These are phyloP conservation scores for Chiloscyllium punctatum DNA, from an alignment of 2,797 vertebrate genomes.

Conservation along the genomic window DNA sequence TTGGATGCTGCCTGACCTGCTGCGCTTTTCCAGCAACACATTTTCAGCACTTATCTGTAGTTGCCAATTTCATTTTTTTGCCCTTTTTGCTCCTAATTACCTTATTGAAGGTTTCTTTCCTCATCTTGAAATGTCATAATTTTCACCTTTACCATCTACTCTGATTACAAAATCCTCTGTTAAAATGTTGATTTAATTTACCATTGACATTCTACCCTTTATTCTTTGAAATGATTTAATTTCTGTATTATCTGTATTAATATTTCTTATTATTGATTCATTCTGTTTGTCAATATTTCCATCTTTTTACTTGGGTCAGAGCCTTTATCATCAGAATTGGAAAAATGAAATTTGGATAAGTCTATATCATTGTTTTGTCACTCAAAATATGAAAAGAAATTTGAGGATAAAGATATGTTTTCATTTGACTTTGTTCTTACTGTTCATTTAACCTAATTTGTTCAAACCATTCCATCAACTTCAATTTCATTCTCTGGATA, in stretches of 20 bases:
- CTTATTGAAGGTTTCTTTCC: not conserved
- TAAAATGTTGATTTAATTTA: not conserved
- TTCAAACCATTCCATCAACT: not conserved
- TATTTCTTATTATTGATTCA: not conserved
- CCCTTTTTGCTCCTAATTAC: not conserved
- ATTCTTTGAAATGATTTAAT: not conserved
- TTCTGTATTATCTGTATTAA: not conserved
- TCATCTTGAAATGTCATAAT: not conserved
- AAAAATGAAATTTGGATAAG: not conserved
- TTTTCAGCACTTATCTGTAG: no score
- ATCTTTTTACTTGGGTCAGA: not conserved
- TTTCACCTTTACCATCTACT: not conserved
- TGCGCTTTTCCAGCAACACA: no score
- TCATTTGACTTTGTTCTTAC: no score
- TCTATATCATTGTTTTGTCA: not conserved
- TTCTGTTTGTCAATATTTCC: not conserved
- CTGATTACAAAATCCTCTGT: not conserved
- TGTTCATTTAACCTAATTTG: not conserved
- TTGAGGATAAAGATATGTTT: no score
- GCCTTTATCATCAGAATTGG: not conserved
- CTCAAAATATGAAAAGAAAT: not conserved
- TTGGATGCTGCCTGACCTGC: no score
- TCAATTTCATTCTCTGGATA: not conserved
- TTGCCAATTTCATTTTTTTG: not conserved
- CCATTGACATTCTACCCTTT: not conserved